These are phyloP conservation scores for Catagonus wagneri DNA, from an alignment of 2,113 vertebrate genomes.

Conservation along the genomic window DNA sequence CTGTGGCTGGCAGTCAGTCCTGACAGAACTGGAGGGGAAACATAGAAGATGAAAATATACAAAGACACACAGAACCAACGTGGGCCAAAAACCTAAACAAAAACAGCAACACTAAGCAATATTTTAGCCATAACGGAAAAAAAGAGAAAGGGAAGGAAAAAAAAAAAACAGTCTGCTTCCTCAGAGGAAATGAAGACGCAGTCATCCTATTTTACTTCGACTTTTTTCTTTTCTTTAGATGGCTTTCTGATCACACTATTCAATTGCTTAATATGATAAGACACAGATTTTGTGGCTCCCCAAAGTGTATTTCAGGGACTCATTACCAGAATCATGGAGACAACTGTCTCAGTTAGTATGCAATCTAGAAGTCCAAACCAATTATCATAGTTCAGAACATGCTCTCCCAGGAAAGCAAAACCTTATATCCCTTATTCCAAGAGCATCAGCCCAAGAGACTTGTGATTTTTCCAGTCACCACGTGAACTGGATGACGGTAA, in stretches of 20 bases:
- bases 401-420: neutral
- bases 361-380: neutral
- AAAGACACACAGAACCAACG: neutral
- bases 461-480: neutral
- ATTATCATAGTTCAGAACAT: neutral
- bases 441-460: neutral
- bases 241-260: neutral
- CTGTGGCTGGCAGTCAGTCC: constrained; percentile 55
- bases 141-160: neutral
- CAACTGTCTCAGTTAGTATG: neutral
- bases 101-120: neutral
- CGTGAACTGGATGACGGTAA: neutral
- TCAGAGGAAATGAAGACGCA: neutral
- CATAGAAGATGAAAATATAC: neutral
- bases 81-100: neutral
- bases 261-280: neutral
- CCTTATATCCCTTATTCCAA: neutral
- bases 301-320: neutral
- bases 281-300: neutral
- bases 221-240: neutral
- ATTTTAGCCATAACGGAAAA: neutral
- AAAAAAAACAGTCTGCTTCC: neutral
- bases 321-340: neutral
- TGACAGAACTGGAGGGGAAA: constrained; percentile 40
- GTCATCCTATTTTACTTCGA: neutral